Evolutionary conservation across 2,797 vertebrate species (phyloP).

Genomic region (Dermochelys coriacea): DNA sequence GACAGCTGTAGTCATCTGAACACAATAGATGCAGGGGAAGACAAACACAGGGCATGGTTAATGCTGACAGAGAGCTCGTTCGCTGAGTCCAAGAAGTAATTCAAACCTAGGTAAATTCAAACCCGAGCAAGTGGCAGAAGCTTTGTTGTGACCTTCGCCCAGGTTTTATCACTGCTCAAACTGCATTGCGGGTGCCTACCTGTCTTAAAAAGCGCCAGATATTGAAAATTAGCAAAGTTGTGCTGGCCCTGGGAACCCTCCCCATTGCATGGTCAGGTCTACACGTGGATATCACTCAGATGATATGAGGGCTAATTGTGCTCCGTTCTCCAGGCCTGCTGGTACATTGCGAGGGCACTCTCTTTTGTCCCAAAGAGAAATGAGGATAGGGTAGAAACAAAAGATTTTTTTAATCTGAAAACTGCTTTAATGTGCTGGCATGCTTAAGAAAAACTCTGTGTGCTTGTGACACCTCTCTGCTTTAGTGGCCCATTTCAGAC

Average conservation of each 20-base stretch:
- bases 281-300: background rate
- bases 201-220: background rate
- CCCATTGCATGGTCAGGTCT: background rate
- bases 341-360: background rate
- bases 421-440: background rate
- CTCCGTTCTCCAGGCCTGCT: background rate
- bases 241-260: background rate
- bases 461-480: background rate
- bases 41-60: background rate
- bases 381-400: background rate
- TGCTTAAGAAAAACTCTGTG: fast-evolving
- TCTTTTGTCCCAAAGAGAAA: background rate
- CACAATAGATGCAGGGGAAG: background rate
- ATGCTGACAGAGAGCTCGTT: background rate
- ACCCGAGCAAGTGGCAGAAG: background rate
- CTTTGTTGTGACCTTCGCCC: background rate
- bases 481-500: background rate
- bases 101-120: too few species aligned
- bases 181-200: fast-evolving
- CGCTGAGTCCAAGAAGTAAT: background rate
- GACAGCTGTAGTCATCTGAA: background rate
- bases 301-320: background rate
- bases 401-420: background rate
- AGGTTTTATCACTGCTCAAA: background rate
- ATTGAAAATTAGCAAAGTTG: background rate